Conservation (phyloP, 2,113 vertebrate species). For the Cololabis saira region DNA sequence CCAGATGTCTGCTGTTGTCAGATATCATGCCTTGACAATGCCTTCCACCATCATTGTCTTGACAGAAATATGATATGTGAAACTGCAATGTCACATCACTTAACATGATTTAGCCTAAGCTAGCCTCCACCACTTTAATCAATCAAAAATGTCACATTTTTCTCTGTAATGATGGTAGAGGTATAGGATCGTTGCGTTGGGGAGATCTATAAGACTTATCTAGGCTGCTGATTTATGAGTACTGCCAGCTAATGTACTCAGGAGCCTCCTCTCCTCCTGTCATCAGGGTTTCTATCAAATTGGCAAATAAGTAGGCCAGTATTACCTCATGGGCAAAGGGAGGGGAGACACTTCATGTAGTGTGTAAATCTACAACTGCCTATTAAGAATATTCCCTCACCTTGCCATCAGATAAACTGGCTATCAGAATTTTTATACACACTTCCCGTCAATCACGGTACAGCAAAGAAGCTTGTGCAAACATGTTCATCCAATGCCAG, state of each 20-base stretch:
- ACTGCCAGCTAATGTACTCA: constrained; percentile 77
- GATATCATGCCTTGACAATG: constrained; percentile 93
- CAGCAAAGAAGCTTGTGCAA: not conserved
- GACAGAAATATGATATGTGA: constrained; percentile 98
- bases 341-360: constrained; percentile 33
- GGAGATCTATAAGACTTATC: constrained; percentile 92
- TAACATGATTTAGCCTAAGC: constrained; percentile 95
- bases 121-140: constrained; percentile 94
- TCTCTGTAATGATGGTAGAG: constrained; percentile 92
- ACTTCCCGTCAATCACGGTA: not conserved
- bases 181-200: constrained; percentile 88
- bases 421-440: constrained; percentile 2
- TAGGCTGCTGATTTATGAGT: constrained; percentile 87
- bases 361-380: constrained; percentile 23
- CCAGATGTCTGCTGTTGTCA: constrained; percentile 91
- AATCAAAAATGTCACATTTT: constrained; percentile 92
- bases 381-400: not conserved
- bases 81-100: constrained; percentile 97
- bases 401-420: constrained; percentile 11
- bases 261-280: constrained; percentile 77
- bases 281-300: constrained; percentile 84
- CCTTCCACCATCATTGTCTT: constrained; percentile 94
- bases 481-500: not conserved
- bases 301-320: constrained; percentile 82
- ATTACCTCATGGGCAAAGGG: constrained; percentile 57